Percentiles rank a stretch among this genome's conserved stretches.
Conservation (phyloP, 2,113 vertebrate genomes). For the Peromyscus leucopus region DNA sequence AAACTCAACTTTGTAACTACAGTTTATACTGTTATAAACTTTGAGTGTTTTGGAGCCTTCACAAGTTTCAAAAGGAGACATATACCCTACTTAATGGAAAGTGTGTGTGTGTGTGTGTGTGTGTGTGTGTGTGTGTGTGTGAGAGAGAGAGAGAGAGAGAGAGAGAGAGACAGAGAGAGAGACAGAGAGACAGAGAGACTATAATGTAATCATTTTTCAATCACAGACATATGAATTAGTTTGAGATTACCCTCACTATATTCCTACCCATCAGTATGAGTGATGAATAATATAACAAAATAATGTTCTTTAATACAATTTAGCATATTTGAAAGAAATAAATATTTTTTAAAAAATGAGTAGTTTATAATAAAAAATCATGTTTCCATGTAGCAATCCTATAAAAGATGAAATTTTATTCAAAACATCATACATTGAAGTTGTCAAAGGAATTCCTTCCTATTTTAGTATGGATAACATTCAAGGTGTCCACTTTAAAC, state of each 20-base stretch:
- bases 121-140: not conserved
- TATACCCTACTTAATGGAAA: constrained; percentile 1
- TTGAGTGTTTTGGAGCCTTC: not conserved
- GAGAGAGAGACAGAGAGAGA: not conserved
- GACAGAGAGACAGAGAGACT: not conserved
- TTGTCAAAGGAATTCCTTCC: constrained; percentile 34
- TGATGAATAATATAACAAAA: not conserved
- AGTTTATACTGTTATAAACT: constrained; percentile 38
- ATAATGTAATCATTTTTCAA: not conserved
- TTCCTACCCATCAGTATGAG: not conserved
- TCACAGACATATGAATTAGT: not conserved
- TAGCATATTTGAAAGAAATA: constrained; percentile 48
- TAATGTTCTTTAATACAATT: not conserved
- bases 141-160: not conserved
- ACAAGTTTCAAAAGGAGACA: not conserved
- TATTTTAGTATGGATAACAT: constrained; percentile 36
- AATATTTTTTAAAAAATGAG: constrained; percentile 2
- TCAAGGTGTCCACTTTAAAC: not conserved
- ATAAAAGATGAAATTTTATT: not conserved
- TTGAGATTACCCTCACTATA: not conserved
- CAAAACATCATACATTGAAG: not conserved
- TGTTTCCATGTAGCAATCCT: not conserved
- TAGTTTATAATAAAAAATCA: constrained; percentile 30
- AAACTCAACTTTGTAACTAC: not conserved
- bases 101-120: not conserved